phyloP scores from a whole-genome alignment of 2,113 vertebrate species.

The Antigone vipio region DNA sequence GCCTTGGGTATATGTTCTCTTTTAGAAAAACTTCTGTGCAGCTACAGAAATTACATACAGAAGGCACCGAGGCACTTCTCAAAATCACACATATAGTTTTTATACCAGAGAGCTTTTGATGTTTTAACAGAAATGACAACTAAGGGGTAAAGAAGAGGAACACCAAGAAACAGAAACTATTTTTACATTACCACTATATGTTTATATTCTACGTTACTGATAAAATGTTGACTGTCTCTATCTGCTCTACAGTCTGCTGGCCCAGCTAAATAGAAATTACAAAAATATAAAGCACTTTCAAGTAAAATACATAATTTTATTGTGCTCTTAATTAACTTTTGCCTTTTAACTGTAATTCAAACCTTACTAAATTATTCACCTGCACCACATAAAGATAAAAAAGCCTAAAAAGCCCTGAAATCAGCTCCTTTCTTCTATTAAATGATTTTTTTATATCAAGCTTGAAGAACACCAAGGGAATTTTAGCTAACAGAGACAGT shows the following conservation, averaged over 20 bases:
- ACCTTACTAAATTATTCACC: background rate
- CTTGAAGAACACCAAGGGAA: background rate
- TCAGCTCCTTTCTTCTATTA: background rate
- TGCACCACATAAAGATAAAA: background rate
- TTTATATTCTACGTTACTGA: background rate
- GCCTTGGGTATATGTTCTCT: accelerated
- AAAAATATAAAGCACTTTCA: background rate
- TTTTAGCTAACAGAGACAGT: background rate
- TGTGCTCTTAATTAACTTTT: background rate
- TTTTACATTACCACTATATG: background rate
- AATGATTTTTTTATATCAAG: background rate
- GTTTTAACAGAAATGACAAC: background rate
- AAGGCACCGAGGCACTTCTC: background rate
- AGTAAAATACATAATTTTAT: background rate
- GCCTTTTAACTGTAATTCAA: background rate
- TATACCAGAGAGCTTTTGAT: background rate
- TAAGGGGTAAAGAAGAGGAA: background rate
- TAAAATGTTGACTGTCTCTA: background rate
- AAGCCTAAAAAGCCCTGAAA: background rate
- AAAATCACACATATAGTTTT: background rate
- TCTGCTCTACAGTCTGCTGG: background rate
- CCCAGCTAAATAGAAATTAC: background rate
- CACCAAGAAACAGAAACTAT: background rate
- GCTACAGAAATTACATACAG: background rate
- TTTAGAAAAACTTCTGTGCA: background rate